Evolutionary conservation across 2,888 invertebrate species (phyloP).

Genomic region (Chrysomela aeneicollis): DNA sequence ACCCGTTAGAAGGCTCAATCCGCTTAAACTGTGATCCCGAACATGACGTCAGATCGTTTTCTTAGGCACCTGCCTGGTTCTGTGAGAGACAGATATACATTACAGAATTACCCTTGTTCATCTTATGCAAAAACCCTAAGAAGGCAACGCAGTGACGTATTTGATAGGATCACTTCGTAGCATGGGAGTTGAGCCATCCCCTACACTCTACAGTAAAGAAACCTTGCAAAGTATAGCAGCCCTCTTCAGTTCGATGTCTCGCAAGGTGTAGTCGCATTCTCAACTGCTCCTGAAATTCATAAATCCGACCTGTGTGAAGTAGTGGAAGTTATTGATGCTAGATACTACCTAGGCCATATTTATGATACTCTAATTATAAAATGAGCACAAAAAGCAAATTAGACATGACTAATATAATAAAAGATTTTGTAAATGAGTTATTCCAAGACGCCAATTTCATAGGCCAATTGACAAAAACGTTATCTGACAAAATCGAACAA

Average conservation of each 20-base stretch:
- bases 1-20: no score
- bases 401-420: constrained; percentile 7
- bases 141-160: no score
- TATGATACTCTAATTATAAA: not conserved
- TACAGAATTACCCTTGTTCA: no score
- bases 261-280: not conserved
- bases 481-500: not conserved
- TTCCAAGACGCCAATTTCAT: constrained; percentile 3
- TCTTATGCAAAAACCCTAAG: no score
- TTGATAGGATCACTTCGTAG: no score
- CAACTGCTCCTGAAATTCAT: not conserved
- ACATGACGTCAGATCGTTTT: no score
- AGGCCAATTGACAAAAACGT: constrained; percentile 8
- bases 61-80: no score
- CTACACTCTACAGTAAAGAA: no score
- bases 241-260: constrained; percentile 6
- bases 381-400: constrained; percentile 2
- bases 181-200: no score
- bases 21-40: no score
- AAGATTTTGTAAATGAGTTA: not conserved
- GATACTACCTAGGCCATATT: not conserved
- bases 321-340: not conserved
- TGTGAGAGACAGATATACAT: no score
- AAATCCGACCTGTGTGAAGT: constrained; percentile 3
- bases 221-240: no score